Evolutionary conservation across 2,888 invertebrate species (phyloP).

Genomic region (Agriopis aurantiaria): DNA sequence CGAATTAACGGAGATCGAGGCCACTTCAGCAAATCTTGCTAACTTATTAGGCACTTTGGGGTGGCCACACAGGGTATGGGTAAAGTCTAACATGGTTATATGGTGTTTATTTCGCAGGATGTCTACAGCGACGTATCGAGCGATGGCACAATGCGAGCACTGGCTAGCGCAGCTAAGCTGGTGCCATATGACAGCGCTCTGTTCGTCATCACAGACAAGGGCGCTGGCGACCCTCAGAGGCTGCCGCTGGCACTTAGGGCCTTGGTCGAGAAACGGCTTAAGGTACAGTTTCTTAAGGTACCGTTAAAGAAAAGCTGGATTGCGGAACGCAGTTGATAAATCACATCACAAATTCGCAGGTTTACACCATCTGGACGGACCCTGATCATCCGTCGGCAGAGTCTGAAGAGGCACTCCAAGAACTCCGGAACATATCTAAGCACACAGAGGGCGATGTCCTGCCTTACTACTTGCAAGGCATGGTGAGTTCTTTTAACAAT

Average conservation of each 20-base stretch:
- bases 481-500: conserved; percentile 53
- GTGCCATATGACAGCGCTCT: conserved; percentile 88
- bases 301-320: not conserved
- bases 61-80: not conserved
- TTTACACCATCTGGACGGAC: conserved; percentile 81
- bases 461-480: conserved; percentile 69
- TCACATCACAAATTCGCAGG: conserved; percentile 55
- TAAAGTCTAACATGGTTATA: not conserved
- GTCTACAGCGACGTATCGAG: conserved; percentile 67
- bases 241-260: conserved; percentile 73
- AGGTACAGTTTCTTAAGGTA: conserved; percentile 52
- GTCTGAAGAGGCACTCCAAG: conserved; percentile 68
- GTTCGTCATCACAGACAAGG: conserved; percentile 86
- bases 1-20: no score
- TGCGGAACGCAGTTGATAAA: not conserved
- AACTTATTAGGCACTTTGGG: no score
- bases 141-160: conserved; percentile 86
- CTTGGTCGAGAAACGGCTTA: conserved; percentile 75
- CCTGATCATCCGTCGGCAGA: conserved; percentile 66
- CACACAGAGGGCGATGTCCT: conserved; percentile 78
- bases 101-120: conserved; percentile 56
- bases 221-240: conserved; percentile 80
- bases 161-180: conserved; percentile 86
- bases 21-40: no score
- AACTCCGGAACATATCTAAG: conserved; percentile 69